Evolutionary conservation across 2,888 invertebrate genomes (phyloP).

Genomic region (Aleiodes leptofemur): DNA sequence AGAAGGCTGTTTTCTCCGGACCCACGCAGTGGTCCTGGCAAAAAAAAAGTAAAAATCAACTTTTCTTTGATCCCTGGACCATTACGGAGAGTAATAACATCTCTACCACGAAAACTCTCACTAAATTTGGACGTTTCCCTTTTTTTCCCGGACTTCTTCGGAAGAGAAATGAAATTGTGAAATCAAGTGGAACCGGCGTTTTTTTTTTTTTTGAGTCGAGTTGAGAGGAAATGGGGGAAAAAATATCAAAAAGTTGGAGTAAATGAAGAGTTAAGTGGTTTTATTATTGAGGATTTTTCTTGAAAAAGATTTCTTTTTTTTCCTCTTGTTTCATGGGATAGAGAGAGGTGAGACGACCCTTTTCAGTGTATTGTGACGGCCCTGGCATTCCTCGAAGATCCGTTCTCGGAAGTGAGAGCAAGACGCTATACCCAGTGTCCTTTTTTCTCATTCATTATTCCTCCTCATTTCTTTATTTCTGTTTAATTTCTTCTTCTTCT

Average conservation of each 20-base stretch:
- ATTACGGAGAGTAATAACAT: conserved; percentile 17
- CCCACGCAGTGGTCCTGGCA: conserved; percentile 12
- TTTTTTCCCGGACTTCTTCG: background rate
- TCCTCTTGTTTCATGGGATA: background rate
- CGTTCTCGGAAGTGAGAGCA: conserved; percentile 53
- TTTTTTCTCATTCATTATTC: conserved; percentile 32
- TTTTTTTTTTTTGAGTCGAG: background rate
- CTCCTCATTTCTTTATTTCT: conserved; percentile 38
- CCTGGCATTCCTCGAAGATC: conserved; percentile 54
- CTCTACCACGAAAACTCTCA: background rate
- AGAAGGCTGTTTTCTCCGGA: conserved; percentile 7
- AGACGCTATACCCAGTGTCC: conserved; percentile 49
- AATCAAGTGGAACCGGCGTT: background rate
- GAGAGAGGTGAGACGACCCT: conserved; percentile 39
- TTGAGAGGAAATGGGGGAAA: background rate
- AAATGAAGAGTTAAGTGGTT: conserved; percentile 20
- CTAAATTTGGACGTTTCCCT: background rate
- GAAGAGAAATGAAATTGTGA: background rate
- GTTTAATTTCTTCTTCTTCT: conserved; percentile 21
- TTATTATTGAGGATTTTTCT: conserved; percentile 25
- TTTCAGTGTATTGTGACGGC: conserved; percentile 49
- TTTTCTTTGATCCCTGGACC: conserved; percentile 23
- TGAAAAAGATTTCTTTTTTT: background rate
- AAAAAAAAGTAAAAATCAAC: background rate
- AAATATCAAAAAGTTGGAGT: background rate